These are phyloP conservation scores for Scrobipalpa atriplicella DNA, from an alignment of 2,888 invertebrate species.

Conservation along the genomic window DNA sequence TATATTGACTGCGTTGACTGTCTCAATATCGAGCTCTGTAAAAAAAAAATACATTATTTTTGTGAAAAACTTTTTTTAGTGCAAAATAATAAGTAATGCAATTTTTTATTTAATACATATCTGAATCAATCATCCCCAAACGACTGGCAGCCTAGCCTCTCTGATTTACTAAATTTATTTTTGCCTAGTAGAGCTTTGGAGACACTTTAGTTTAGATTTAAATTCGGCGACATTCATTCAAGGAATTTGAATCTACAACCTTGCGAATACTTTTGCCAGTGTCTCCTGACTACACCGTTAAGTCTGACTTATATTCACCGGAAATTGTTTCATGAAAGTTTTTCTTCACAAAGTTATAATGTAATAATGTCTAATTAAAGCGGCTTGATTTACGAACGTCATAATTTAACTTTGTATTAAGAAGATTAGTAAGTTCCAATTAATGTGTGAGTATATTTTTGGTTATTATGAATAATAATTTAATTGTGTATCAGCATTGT, in stretches of 20 bases:
- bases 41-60: no score
- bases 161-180: no score
- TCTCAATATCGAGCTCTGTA: no score
- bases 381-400: constrained; percentile 25
- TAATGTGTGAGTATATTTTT: not conserved
- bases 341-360: constrained; percentile 27
- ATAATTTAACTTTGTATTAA: not conserved
- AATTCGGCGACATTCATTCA: not conserved
- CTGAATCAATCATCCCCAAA: no score
- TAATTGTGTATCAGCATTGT: not conserved
- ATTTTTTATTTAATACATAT: no score
- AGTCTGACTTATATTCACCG: constrained; percentile 21
- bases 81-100: no score
- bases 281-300: not conserved
- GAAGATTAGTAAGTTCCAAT: not conserved
- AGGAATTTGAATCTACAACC: not conserved
- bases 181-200: no score
- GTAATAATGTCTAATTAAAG: constrained; percentile 26
- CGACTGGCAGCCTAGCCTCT: no score
- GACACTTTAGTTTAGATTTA: not conserved
- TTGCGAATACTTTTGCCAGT: not conserved
- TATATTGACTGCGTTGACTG: no score
- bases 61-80: no score
- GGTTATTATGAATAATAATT: not conserved
- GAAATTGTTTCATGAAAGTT: constrained; percentile 30